Conservation (phyloP, 2,888 invertebrate species). For the Sabatieria punctata region DNA sequence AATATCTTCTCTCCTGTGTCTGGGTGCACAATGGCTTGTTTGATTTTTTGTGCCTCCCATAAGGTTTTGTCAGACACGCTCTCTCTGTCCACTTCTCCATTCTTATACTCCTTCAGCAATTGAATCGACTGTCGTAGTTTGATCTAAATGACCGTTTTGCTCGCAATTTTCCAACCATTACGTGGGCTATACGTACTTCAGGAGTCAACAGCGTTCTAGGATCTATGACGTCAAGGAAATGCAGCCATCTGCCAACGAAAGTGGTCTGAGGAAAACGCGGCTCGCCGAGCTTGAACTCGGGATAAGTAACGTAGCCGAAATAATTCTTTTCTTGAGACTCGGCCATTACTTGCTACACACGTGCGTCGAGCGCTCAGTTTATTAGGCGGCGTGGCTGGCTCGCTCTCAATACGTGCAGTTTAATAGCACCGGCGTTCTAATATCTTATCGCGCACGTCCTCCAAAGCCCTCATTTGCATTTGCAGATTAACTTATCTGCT, state of each 20-base stretch:
- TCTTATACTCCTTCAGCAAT: constrained; percentile 32
- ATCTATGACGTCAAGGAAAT: constrained; percentile 38
- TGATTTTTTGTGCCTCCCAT: constrained; percentile 40
- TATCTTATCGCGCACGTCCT: no score
- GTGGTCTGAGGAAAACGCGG: constrained; percentile 16
- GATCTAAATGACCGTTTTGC: constrained; percentile 18
- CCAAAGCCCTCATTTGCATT: no score
- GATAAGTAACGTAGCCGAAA: neutral
- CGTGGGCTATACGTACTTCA: constrained; percentile 24
- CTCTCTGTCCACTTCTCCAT: constrained; percentile 20
- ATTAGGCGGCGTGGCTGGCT: no score
- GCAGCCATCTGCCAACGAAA: constrained; percentile 35
- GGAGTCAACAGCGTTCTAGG: constrained; percentile 36
- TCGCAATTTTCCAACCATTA: neutral
- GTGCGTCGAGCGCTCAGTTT: no score
- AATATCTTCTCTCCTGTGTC: constrained; percentile 38
- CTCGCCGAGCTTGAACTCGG: neutral
- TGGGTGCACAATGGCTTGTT: constrained; percentile 35
- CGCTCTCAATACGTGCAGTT: no score
- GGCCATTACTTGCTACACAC: no score
- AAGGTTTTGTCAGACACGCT: constrained; percentile 31
- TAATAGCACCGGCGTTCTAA: no score
- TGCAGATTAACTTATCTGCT: no score
- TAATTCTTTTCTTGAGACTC: no score
- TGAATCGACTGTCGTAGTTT: constrained; percentile 30